phyloP scores from a whole-genome alignment of 2,888 invertebrate species.

The Gymnosoma rotundatum region DNA sequence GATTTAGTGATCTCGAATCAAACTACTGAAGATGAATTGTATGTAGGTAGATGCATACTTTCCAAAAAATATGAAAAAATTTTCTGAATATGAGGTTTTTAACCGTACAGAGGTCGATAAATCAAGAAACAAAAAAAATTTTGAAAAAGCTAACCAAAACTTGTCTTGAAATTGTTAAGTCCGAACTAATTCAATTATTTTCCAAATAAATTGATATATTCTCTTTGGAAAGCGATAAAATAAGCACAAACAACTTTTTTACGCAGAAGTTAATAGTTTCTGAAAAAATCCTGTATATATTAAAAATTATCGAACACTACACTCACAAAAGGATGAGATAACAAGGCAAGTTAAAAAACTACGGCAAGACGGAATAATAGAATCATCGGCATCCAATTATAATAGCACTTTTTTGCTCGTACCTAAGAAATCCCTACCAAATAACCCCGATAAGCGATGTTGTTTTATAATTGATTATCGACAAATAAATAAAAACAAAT shows the following conservation, averaged over 20 bases:
- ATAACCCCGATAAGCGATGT: too few species aligned
- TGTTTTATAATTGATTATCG: too few species aligned
- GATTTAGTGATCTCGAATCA: slow-evolving; percentile 3
- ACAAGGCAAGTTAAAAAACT: neutral
- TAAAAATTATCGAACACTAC: neutral
- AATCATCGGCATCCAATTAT: neutral
- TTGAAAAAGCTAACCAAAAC: neutral
- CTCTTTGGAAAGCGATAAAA: neutral
- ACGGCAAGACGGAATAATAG: neutral
- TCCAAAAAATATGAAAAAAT: neutral
- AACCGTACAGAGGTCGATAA: neutral
- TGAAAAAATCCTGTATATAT: neutral
- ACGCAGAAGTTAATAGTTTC: neutral
- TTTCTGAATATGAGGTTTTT: slow-evolving; percentile 3
- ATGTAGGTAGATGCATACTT: neutral
- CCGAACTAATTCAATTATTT: neutral
- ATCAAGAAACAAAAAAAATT: neutral
- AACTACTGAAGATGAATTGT: neutral
- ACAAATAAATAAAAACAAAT: too few species aligned
- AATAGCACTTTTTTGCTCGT: too few species aligned
- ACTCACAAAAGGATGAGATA: slow-evolving; percentile 1
- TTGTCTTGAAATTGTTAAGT: neutral
- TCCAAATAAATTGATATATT: neutral
- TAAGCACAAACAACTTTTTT: too few species aligned
- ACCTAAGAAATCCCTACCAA: neutral